Conservation (phyloP, 2,888 invertebrate genomes). For the Perizoma affinitatum region DNA sequence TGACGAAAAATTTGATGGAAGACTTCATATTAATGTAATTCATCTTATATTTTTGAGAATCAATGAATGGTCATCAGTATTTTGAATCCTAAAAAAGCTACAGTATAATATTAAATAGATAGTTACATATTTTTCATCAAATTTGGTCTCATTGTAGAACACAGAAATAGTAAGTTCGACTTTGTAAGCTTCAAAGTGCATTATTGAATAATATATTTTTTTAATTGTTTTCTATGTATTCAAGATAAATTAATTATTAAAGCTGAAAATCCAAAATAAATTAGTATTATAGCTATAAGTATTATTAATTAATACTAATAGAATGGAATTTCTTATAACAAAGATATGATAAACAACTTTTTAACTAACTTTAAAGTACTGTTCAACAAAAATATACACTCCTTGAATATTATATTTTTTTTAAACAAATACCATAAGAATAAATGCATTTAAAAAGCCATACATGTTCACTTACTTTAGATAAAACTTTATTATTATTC, state of each 20-base stretch:
- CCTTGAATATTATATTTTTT: constrained; percentile 5
- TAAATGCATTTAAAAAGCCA: constrained; percentile 46
- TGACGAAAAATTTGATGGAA: not conserved
- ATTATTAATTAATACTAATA: too few species aligned
- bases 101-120: constrained; percentile 49
- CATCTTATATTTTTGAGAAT: too few species aligned
- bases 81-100: constrained; percentile 51
- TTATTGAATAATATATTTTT: constrained; percentile 4
- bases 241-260: constrained; percentile 38
- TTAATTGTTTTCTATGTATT: not conserved
- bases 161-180: constrained; percentile 41
- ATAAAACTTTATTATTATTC: constrained; percentile 36
- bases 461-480: constrained; percentile 29
- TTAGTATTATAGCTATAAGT: constrained; percentile 25
- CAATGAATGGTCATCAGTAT: not conserved
- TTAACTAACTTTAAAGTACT: constrained; percentile 17
- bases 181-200: constrained; percentile 22
- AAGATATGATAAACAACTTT: constrained; percentile 41
- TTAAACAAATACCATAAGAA: constrained; percentile 31
- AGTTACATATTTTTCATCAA: constrained; percentile 30
- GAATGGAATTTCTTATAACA: constrained; percentile 32
- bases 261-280: constrained; percentile 51
- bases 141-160: constrained; percentile 55
- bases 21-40: too few species aligned
- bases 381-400: constrained; percentile 24